phyloP scores from a whole-genome alignment of 2,797 vertebrate species.

The Diglossa cyanea region DNA sequence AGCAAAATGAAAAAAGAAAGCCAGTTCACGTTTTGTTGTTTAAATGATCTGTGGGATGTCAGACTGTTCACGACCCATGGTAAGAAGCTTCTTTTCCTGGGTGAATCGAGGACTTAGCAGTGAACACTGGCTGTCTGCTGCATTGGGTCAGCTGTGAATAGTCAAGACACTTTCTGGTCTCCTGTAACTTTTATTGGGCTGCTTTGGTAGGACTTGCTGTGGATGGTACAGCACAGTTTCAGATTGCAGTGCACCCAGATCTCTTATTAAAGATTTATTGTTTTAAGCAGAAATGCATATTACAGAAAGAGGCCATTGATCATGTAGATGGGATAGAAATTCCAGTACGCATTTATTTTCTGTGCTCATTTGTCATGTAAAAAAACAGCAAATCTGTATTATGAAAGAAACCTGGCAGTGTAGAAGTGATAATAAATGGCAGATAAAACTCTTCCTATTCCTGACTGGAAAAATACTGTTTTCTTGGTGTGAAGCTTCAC shows the following conservation, averaged over 20 bases:
- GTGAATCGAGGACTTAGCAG: accelerated
- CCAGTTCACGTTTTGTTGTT: not conserved
- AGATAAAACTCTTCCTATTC: not conserved
- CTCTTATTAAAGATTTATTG: not conserved
- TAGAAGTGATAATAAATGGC: not conserved
- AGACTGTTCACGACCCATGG: not conserved
- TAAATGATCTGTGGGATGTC: not conserved
- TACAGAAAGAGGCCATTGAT: not conserved
- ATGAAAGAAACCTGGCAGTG: not conserved
- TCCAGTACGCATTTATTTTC: not conserved
- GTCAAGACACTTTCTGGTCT: not conserved
- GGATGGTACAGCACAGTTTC: not conserved
- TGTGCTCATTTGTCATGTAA: not conserved
- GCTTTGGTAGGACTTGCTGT: not conserved
- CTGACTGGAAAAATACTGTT: not conserved
- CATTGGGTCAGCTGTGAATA: not conserved
- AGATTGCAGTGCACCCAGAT: not conserved
- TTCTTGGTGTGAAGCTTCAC: not conserved
- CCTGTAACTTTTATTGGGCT: not conserved
- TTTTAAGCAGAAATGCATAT: not conserved
- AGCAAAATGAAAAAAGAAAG: not conserved
- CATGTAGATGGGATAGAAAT: not conserved
- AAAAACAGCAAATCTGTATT: not conserved
- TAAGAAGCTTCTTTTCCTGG: not conserved
- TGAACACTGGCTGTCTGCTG: accelerated